Percentiles rank a stretch among this genome's conserved stretches.
Evolutionary conservation across 2,797 vertebrate genomes (phyloP).

Genomic region (Propithecus deckenii): DNA sequence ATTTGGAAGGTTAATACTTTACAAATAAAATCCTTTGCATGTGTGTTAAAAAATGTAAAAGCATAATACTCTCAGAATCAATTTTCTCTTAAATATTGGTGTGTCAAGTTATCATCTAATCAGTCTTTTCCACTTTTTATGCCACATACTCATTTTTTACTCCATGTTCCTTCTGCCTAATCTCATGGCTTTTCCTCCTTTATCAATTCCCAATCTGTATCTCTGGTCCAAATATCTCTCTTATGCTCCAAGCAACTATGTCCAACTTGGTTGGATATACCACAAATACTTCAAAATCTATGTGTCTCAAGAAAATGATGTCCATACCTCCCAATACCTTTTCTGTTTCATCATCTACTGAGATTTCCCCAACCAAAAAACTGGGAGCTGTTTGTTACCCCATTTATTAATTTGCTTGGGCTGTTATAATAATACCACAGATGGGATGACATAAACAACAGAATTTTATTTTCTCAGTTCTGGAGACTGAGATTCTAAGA

Average conservation of each 20-base stretch:
- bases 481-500: neutral
- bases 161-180: neutral
- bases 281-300: neutral
- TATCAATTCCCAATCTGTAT: neutral
- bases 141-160: neutral
- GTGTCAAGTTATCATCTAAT: neutral
- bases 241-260: neutral
- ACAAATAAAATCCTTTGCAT: conserved; percentile 3
- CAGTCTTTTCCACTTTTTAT: neutral
- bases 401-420: neutral
- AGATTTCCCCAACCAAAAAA: neutral
- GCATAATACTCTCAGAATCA: neutral
- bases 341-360: neutral
- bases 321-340: neutral
- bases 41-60: neutral
- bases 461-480: neutral
- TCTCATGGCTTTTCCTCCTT: neutral
- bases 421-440: neutral
- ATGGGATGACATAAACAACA: neutral
- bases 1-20: conserved; percentile 7
- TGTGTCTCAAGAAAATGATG: neutral
- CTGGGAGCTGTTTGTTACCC: neutral
- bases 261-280: neutral
- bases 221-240: neutral
- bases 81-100: neutral